These are phyloP conservation scores for Malurus alboscapulatus DNA, from an alignment of 2,113 vertebrate species.

Conservation along the genomic window DNA sequence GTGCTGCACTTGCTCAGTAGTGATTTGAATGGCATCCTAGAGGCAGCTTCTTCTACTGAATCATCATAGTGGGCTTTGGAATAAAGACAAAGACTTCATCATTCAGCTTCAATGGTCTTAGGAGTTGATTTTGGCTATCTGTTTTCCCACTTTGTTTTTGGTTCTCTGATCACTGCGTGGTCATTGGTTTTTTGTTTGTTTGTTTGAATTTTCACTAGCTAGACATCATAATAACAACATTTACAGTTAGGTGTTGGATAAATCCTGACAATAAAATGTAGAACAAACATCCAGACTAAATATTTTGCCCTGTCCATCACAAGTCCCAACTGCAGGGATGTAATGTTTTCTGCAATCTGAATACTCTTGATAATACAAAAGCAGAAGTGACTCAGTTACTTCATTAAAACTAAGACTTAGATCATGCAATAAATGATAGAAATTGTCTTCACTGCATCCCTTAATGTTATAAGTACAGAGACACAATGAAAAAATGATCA, in stretches of 20 bases:
- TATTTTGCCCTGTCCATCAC: neutral
- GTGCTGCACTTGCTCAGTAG: neutral
- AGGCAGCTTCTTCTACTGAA: neutral
- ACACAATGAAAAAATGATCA: neutral
- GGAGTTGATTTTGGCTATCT: neutral
- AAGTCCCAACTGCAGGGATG: neutral
- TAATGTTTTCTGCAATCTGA: neutral
- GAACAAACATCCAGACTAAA: neutral
- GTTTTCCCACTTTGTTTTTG: neutral
- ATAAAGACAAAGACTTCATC: neutral
- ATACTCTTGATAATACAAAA: neutral
- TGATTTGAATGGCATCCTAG: neutral
- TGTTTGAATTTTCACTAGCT: neutral
- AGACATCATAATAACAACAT: neutral
- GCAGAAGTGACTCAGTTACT: neutral
- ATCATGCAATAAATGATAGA: neutral
- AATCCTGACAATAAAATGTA: neutral
- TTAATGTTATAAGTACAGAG: neutral
- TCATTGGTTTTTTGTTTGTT: rapidly evolving
- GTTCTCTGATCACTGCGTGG: rapidly evolving
- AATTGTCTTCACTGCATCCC: neutral
- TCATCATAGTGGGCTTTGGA: neutral
- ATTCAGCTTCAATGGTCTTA: neutral
- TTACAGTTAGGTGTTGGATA: neutral
- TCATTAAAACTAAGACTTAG: neutral